A percentile compares a stretch with the other conserved stretches of the same genome.
These are phyloP conservation scores for Pelmatolapia mariae DNA, from an alignment of 2,113 vertebrate species.

Conservation along the genomic window DNA sequence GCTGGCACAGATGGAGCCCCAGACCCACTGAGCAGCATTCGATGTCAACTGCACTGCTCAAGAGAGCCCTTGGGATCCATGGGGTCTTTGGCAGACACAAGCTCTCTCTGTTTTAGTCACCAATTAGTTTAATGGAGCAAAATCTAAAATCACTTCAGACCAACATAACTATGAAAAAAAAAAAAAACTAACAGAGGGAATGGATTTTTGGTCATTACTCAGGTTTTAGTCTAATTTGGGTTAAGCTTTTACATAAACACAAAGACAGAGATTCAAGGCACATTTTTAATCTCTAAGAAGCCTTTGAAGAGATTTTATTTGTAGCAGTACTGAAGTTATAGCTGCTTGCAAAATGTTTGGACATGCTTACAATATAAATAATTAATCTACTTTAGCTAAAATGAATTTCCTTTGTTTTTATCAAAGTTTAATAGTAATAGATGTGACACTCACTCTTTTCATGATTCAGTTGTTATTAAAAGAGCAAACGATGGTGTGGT, in stretches of 20 bases:
- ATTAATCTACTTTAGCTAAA: neutral
- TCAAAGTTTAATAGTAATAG: neutral
- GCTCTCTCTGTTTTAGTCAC: constrained; percentile 40
- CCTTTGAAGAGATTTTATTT: neutral
- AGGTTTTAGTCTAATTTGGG: neutral
- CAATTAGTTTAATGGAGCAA: constrained; percentile 61
- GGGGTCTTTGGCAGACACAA: constrained; percentile 45
- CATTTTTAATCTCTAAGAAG: neutral
- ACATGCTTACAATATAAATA: neutral
- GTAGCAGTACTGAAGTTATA: neutral
- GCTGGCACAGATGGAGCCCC: constrained; percentile 64
- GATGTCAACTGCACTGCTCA: constrained; percentile 59
- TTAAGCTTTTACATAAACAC: neutral
- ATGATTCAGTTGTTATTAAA: neutral
- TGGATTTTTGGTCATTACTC: neutral
- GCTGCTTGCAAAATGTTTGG: neutral
- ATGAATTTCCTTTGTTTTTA: neutral
- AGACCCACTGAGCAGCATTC: constrained; percentile 50
- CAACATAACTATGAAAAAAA: neutral
- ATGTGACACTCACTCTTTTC: neutral
- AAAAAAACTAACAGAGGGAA: neutral
- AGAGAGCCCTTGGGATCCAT: constrained; percentile 43
- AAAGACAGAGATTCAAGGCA: neutral
- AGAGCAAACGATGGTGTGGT: neutral
- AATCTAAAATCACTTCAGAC: constrained; percentile 47